These are phyloP conservation scores for Oncorhynchus clarkii DNA, from an alignment of 2,113 vertebrate genomes.

Conservation along the genomic window DNA sequence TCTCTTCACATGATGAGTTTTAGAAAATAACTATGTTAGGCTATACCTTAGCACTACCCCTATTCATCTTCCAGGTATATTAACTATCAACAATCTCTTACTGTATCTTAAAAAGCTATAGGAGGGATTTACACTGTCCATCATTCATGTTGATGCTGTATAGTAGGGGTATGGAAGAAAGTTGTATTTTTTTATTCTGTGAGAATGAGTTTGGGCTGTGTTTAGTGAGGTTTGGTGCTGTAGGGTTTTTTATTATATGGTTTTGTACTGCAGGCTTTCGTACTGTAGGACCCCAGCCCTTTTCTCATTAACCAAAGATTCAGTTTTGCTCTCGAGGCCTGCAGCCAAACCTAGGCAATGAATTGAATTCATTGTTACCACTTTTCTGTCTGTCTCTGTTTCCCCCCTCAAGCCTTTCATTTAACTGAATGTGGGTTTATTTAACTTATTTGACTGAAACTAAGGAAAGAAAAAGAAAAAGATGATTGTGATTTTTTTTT, in stretches of 20 bases:
- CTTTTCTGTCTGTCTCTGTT: conserved; percentile 30
- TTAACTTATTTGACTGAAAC: conserved; percentile 47
- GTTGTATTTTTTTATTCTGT: neutral
- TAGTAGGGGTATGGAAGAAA: neutral
- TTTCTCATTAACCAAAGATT: conserved; percentile 38
- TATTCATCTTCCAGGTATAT: neutral
- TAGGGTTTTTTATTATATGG: neutral
- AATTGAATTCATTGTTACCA: conserved; percentile 61
- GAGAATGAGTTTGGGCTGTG: neutral
- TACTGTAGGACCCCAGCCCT: neutral
- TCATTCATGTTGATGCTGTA: neutral
- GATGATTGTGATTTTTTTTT: conserved; percentile 30
- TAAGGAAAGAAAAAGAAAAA: conserved; percentile 49
- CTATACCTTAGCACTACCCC: neutral
- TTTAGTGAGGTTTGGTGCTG: neutral
- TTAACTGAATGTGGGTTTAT: conserved; percentile 55
- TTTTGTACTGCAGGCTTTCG: neutral
- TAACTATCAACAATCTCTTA: neutral
- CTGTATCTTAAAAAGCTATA: neutral
- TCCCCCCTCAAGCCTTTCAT: conserved; percentile 30
- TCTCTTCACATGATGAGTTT: neutral
- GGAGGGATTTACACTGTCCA: neutral
- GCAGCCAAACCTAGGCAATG: conserved; percentile 50
- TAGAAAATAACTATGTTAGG: neutral
- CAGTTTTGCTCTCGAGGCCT: conserved; percentile 33